A percentile compares a stretch with the other conserved stretches of the same genome.
phyloP scores from a whole-genome alignment of 2,113 vertebrate species.

The Podarcis muralis region DNA sequence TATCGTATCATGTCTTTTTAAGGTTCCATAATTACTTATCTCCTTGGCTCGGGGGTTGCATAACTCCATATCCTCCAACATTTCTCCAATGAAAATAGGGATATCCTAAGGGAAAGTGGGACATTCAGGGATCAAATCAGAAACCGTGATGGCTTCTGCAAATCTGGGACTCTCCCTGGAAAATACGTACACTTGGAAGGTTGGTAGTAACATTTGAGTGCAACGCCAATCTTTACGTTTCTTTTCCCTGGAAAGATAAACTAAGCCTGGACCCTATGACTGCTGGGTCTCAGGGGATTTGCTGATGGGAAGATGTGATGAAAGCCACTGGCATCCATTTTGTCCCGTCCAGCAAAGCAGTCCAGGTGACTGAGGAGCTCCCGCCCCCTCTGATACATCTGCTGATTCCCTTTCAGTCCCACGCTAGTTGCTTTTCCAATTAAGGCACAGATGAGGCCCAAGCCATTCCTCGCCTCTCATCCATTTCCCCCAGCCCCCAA shows the following conservation, averaged over 20 bases:
- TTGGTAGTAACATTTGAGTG: not conserved
- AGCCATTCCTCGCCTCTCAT: conserved; percentile 65
- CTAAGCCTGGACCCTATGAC: not conserved
- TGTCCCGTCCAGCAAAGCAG: not conserved
- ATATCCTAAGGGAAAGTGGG: too few relatives aligned
- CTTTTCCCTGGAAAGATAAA: not conserved
- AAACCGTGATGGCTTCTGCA: too few relatives aligned
- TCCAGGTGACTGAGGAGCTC: conserved; percentile 28
- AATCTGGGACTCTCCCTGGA: too few relatives aligned
- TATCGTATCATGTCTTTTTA: too few relatives aligned
- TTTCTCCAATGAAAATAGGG: too few relatives aligned
- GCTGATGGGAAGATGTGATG: not conserved
- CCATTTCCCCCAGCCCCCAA: conserved; percentile 43
- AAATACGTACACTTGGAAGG: too few relatives aligned
- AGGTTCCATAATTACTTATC: too few relatives aligned
- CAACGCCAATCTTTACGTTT: not conserved
- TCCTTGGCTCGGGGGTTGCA: too few relatives aligned
- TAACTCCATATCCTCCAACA: too few relatives aligned
- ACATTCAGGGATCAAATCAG: too few relatives aligned
- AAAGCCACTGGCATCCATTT: not conserved
- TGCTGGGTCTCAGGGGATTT: not conserved
- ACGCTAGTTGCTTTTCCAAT: conserved; percentile 63
- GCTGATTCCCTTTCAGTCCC: conserved; percentile 56
- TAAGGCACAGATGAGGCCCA: conserved; percentile 62
- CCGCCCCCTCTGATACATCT: conserved; percentile 32